A percentile compares a stretch with the other conserved stretches of the same genome.
Evolutionary conservation across 92 coral and sea anemone genomes (phyloP).

Genomic region (Porites cylindrica): DNA sequence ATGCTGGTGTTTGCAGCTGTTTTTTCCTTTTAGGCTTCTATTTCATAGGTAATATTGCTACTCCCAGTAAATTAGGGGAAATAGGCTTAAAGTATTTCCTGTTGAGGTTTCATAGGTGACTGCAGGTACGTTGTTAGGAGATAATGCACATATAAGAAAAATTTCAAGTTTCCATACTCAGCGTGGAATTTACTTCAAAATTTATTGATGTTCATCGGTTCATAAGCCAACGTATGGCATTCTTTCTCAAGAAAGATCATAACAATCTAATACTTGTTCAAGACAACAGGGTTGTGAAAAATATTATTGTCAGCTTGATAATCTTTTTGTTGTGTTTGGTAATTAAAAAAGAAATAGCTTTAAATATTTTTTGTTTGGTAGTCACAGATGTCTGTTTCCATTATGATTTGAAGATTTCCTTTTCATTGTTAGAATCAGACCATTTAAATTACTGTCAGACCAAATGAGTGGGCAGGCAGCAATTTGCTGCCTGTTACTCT

Average conservation of each 20-base stretch:
- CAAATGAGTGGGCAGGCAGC: too few species aligned
- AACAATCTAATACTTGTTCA: background rate
- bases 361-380: background rate
- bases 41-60: background rate
- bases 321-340: background rate
- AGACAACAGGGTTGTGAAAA: background rate
- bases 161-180: too few species aligned
- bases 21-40: background rate
- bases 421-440: background rate
- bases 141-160: too few species aligned
- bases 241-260: background rate
- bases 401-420: background rate
- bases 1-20: background rate
- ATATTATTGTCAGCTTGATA: background rate
- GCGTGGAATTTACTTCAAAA: too few species aligned
- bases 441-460: too few species aligned
- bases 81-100: background rate
- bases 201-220: too few species aligned
- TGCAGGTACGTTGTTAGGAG: background rate
- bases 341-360: slow-evolving; percentile 4
- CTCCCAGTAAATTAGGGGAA: slow-evolving; percentile 1
- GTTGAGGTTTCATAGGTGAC: background rate
- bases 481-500: too few species aligned
- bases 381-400: background rate
- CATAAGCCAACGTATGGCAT: background rate